Percentiles rank a stretch among this genome's conserved stretches.
Evolutionary conservation across 1,140 invertebrate genomes (phyloP).

Genomic region (Ceratoteleas bidentatus): DNA sequence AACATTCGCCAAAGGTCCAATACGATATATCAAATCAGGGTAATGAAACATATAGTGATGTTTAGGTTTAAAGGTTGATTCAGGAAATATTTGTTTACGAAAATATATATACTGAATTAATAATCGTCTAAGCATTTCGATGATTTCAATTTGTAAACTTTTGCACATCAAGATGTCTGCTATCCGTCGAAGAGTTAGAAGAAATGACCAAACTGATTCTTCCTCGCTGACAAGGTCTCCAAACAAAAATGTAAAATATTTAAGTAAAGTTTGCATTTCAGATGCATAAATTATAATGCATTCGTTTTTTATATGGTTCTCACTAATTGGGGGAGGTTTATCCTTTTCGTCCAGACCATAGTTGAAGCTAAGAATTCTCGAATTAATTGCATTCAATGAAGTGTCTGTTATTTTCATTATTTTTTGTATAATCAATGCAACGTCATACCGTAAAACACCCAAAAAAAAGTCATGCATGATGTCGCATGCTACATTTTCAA

Average conservation of each 20-base stretch:
- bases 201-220: neutral
- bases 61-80: slow-evolving; percentile 5
- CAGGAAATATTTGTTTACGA: slow-evolving; percentile 1
- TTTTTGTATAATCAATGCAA: slow-evolving; percentile 11
- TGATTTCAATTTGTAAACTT: neutral
- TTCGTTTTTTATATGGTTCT: neutral
- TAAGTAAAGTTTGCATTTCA: slow-evolving; percentile 11
- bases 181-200: neutral
- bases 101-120: neutral
- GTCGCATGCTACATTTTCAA: slow-evolving; percentile 11
- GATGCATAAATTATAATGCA: slow-evolving; percentile 16
- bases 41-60: slow-evolving; percentile 16
- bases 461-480: slow-evolving; percentile 33
- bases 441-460: slow-evolving; percentile 21
- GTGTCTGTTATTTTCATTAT: slow-evolving; percentile 7
- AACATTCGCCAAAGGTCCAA: neutral
- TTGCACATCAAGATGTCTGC: slow-evolving; percentile 3
- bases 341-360: neutral
- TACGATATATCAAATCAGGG: neutral
- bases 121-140: neutral
- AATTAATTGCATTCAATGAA: neutral
- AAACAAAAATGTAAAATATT: slow-evolving; percentile 2
- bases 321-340: slow-evolving; percentile 1
- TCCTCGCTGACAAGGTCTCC: neutral
- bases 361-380: neutral